phyloP scores from a whole-genome alignment of 1,140 invertebrate genomes.

The Ooceraea biroi region DNA sequence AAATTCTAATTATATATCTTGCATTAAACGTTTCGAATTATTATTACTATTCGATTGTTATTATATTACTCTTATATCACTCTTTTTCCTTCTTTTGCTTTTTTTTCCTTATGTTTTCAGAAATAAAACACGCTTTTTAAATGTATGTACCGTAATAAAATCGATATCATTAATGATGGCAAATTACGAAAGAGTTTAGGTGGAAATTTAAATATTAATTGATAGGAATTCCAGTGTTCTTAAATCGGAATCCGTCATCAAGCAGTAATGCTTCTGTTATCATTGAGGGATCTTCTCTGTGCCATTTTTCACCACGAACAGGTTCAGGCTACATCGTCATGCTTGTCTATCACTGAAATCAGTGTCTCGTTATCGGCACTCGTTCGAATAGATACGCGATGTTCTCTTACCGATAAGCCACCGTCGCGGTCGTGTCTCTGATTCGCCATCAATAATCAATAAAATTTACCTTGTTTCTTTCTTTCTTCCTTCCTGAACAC shows the following conservation, averaged over 20 bases:
- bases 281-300: not conserved
- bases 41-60: not conserved
- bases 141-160: not conserved
- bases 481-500: not conserved
- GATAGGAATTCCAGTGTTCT: not conserved
- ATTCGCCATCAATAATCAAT: slow-evolving; percentile 42
- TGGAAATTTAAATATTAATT: slow-evolving; percentile 18
- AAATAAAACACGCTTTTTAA: not conserved
- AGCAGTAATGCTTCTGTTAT: slow-evolving; percentile 14
- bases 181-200: not conserved
- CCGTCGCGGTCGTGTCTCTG: not conserved
- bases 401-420: slow-evolving; percentile 46
- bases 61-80: not conserved
- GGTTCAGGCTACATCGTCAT: not conserved
- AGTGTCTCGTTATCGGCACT: slow-evolving; percentile 47
- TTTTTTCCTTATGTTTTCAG: not conserved
- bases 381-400: slow-evolving; percentile 34
- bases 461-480: slow-evolving; percentile 23
- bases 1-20: not conserved
- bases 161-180: not conserved
- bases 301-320: not conserved
- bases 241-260: slow-evolving; percentile 6
- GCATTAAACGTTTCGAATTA: not conserved
- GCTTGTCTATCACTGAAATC: slow-evolving; percentile 25
- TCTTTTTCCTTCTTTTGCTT: not conserved